Base-by-base conservation (phyloP, 1,140 invertebrate genomes). In the Drosophila kanapiae region DNA sequence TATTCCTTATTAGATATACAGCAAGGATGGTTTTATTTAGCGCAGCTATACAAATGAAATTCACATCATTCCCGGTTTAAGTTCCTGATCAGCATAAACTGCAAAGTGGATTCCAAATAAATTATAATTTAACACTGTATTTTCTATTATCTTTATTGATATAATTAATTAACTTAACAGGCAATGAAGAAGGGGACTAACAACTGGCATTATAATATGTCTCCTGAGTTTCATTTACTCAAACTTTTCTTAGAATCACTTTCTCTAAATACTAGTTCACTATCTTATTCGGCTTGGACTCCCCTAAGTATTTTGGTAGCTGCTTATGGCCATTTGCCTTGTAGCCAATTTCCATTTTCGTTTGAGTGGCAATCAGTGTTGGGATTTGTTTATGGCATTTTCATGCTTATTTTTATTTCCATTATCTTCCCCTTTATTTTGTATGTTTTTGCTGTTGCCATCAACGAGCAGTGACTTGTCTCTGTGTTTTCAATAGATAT, bases 301-400 rank as follows among this genome's bases (percentile, higher is more conserved):
- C 63, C 54, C 56, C 31, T 29, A 11, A 43, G 31, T 48, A 78
- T 49, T 78, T 82, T 45, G 40, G 71, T 57, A 69, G 70, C 80
- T 88, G 67, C 84, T 84, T 84, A 80, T 78, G 47, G 56, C 72
- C 60, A 78, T 87, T 83, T 68, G 14, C 68, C 74, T 75, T 75
- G 63, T 56, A 53, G 80, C 45, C 84, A 87, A 88, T 83, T 80
- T 87, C 49, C 80, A 86, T 80, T 80, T 69, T 63, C 79, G 76
- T 77, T 87, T 81, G 68, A 74, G 78, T 77, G 76, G 76, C 84
- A 88, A 74, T 86, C 76, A 75, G 79, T 62, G 48, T 33, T 69
- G 27, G 51, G 72, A 86, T 75, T 80, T 84, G 70, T 70, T 82
- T 78, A 86, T 85, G 57, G 47, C 37, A 49, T 75, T 85, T 85